Percentiles rank a stretch among this genome's conserved stretches.
Conservation (phyloP, 2,797 vertebrate genomes). For the Pogoniulus pusillus region DNA sequence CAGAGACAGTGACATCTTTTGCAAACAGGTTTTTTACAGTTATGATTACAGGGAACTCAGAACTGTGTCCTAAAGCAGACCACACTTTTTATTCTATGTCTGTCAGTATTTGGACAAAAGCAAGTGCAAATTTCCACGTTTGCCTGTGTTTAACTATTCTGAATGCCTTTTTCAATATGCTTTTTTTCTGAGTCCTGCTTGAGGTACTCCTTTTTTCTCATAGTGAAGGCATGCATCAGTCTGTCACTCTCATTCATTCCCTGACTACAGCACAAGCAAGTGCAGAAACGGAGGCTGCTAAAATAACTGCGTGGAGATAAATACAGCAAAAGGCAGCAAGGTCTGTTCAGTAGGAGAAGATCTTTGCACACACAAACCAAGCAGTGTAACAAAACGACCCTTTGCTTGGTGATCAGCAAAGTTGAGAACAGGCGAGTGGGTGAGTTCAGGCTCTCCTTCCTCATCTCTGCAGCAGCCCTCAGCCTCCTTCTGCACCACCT, state of each 20-base stretch:
- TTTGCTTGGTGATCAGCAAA: background rate
- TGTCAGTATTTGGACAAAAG: background rate
- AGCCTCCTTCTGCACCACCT: background rate
- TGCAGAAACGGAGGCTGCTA: background rate
- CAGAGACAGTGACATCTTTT: background rate
- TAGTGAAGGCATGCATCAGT: background rate
- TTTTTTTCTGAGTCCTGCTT: background rate
- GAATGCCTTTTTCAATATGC: background rate
- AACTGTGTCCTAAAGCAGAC: background rate
- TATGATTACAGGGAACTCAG: background rate
- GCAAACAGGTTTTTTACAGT: background rate
- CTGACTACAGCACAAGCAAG: background rate
- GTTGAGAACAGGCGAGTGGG: rapidly evolving
- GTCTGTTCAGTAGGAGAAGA: background rate
- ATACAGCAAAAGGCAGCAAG: background rate
- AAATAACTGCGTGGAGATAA: background rate
- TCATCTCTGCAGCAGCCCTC: background rate
- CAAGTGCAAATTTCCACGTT: background rate
- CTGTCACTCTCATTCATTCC: background rate
- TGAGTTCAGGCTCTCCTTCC: rapidly evolving
- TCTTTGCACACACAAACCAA: background rate
- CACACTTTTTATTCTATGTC: background rate
- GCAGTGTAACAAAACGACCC: background rate
- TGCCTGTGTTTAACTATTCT: background rate
- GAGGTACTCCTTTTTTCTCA: background rate